These are phyloP conservation scores for Propithecus perrieri DNA, from an alignment of 2,797 vertebrate species.

Conservation along the genomic window DNA sequence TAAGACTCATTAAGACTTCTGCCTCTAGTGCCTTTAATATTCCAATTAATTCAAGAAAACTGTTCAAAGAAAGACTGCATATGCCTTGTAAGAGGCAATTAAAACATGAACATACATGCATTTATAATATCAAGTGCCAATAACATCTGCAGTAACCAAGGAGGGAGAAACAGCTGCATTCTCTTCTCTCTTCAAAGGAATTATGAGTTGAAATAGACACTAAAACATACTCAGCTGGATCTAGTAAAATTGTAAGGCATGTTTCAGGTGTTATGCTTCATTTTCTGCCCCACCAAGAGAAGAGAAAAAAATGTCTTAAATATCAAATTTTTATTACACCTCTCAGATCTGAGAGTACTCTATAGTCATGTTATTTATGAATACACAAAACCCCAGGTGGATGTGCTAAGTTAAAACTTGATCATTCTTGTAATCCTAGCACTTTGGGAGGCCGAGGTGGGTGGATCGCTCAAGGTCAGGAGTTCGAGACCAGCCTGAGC, in stretches of 20 bases:
- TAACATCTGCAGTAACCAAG: neutral
- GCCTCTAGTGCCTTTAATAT: neutral
- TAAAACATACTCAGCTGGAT: neutral
- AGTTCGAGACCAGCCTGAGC: no score
- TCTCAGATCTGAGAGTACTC: neutral
- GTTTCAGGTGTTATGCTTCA: neutral
- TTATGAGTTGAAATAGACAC: neutral
- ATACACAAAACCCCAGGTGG: neutral
- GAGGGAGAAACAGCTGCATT: neutral
- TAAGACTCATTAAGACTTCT: neutral
- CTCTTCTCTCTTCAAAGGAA: neutral
- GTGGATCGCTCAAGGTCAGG: no score
- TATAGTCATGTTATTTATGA: neutral
- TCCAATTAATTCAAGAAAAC: neutral
- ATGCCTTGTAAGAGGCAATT: neutral
- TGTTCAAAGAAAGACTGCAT: neutral
- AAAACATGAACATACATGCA: neutral
- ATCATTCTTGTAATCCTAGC: neutral
- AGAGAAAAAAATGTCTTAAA: neutral
- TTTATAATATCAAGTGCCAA: rapidly evolving
- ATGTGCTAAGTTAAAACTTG: neutral
- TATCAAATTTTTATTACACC: neutral
- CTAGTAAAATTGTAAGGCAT: neutral
- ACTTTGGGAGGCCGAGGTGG: no score
- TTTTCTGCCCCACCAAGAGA: neutral